Evolutionary conservation across 2,888 invertebrate species (phyloP), one percentile per base, ranked within the genome.

Genomic region (Pseudococcus longispinus): DNA sequence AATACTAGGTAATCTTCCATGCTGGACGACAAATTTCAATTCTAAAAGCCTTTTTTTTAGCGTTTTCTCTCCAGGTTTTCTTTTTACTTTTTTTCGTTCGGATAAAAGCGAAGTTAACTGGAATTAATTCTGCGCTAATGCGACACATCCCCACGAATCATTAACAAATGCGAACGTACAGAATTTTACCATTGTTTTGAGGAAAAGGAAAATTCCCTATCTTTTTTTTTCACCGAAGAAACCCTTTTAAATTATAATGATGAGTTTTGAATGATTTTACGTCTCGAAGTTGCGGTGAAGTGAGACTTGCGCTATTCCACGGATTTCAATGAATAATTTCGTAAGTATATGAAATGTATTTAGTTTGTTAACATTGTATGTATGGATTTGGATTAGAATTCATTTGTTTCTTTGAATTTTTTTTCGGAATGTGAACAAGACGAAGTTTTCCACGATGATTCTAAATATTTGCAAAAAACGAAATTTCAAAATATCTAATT

Each of bases 121-220:
- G 77, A 80, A 80, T 80, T 80, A 80, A 80, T 80, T 80, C 77
- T 80, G 77, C 77, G 77, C 77, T 80, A 80, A 80, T 80, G 77
- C 77, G 77, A 80, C 77, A 80, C 42, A 80, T 80, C 77, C 77
- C 77, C 42, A 23, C n/a, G 42, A 80, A 80, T 80, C 77, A 80
- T 80, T 80, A 80, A 42, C 32, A 32, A 80, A 80, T 80, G 37
- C 77, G 77, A 42, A 37, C 37, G 42, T 29, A 42, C 74, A n/a
- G 77, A 37, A 37, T 80, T 80, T 80, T 11, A 20, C 23, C 42
- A 80, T 80, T 80, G 77, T 80, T 80, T 37, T 8, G 3, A n/a
- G 18, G 6, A 20, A n/a, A n/a, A 80, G 29, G 42, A 23, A 23
- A 60, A 60, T 60, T 60, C 23, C 44, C 51, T 51, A 37, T 51